Base-by-base conservation (phyloP, 2,888 invertebrate genomes). In the Pterobdella sp. region DNA sequence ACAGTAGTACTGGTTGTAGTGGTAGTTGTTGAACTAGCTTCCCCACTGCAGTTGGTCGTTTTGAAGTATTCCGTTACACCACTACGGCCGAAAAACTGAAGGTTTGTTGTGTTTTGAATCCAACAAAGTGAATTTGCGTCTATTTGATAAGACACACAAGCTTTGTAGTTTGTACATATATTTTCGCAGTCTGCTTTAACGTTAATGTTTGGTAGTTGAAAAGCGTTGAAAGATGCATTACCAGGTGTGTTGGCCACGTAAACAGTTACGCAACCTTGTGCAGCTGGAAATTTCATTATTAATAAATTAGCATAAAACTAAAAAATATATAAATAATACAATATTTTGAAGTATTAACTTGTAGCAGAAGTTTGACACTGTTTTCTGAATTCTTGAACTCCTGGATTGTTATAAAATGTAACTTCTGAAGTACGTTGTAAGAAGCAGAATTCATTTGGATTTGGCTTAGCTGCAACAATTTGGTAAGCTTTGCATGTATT, bases 401-500 rank as follows among this genome's bases (percentile, higher is more conserved):
- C 60, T 4, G 26, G n/a, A 22, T 56, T 56, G n/a, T 22, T 22
- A 26, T 56, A 56, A 4, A 56, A 56, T n/a, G 10, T 56, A 4
- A 26, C 26, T 18, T 56, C 60, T 7, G n/a, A 4, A 3, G 14
- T n/a, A 4, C 18, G 60, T n/a, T 56, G 60, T 22, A 56, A 56
- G n/a, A 56, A 56, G 60, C 60, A 56, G 3, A 42, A 42, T 14
- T 22, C 22, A 22, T 22, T 42, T 32, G 26, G 3, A 34, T 14
- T 66, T 1, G 22, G 31, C 7, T 32, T 32, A 14, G n/a, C 35
- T 31, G 22, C 60, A 26, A 65, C 72, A 29, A 73, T 29, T 60
- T 73, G 73, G 31, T 73, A 71, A 14, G 71, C 31, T 36, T 63
- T 63, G 36, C 71, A 71, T 34, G 31, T 60, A 32, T 1, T 4